Evolutionary conservation across 2,888 invertebrate genomes (phyloP).

Genomic region (Limnephilus marmoratus): DNA sequence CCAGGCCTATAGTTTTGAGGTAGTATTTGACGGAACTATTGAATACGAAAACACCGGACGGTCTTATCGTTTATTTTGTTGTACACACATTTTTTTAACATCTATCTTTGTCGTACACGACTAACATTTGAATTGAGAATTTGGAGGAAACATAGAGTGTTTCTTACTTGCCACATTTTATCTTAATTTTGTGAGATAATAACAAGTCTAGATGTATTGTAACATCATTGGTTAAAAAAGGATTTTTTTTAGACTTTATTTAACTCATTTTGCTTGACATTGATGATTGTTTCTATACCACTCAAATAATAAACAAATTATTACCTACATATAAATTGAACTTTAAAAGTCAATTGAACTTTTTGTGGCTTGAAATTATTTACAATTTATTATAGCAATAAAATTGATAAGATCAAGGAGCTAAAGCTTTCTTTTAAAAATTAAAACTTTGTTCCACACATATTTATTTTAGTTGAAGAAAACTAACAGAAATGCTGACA

Average conservation of each 20-base stretch:
- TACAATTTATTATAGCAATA: background rate
- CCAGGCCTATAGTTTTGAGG: no score
- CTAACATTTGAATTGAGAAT: no score
- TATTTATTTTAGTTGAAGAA: background rate
- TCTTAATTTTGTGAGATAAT: no score
- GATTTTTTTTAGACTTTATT: background rate
- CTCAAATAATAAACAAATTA: background rate
- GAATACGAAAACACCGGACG: no score
- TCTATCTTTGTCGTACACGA: no score
- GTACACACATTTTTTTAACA: no score
- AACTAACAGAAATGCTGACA: background rate
- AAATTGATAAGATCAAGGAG: background rate
- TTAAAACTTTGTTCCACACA: background rate
- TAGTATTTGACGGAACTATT: no score
- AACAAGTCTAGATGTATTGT: no score
- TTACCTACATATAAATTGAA: background rate
- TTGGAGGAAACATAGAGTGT: no score
- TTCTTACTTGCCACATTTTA: no score
- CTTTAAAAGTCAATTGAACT: background rate
- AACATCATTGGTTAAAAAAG: background rate
- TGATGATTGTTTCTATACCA: background rate
- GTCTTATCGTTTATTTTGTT: no score
- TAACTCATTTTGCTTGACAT: background rate
- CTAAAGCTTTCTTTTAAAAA: background rate
- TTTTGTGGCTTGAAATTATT: background rate